Conservation (phyloP, 2,888 invertebrate species). For the Temnothorax ravouxi region DNA sequence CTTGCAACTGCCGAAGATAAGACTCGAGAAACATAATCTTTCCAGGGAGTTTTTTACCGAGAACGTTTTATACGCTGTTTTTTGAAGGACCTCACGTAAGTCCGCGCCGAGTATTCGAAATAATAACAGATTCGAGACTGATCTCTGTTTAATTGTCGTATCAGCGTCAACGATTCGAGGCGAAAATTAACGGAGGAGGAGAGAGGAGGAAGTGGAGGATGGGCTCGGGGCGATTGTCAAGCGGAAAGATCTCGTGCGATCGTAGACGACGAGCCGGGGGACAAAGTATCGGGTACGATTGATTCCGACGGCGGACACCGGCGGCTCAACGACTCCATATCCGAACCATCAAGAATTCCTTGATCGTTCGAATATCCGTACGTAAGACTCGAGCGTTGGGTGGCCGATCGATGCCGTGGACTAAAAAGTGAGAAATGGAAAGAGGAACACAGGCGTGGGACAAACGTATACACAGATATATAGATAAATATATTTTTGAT, state of each 20-base stretch:
- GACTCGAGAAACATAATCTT: constrained; percentile 79
- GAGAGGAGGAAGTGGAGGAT: neutral
- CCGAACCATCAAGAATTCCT: constrained; percentile 85
- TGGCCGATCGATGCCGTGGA: constrained; percentile 67
- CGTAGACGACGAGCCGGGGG: constrained; percentile 30
- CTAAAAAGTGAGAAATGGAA: constrained; percentile 7
- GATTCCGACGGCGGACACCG: constrained; percentile 68
- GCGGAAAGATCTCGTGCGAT: constrained; percentile 49
- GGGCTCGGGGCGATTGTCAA: neutral
- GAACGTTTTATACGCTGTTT: constrained; percentile 56
- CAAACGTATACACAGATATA: constrained; percentile 56
- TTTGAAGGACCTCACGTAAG: constrained; percentile 49
- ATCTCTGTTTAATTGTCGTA: constrained; percentile 60
- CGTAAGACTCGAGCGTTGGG: constrained; percentile 83
- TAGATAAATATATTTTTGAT: constrained; percentile 83
- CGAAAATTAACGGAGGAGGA: constrained; percentile 23
- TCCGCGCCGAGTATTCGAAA: constrained; percentile 37
- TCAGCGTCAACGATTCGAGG: constrained; percentile 41
- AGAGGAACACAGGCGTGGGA: constrained; percentile 32
- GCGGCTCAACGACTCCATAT: constrained; percentile 82
- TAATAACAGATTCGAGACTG: constrained; percentile 68
- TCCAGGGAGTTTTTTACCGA: constrained; percentile 62
- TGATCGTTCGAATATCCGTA: constrained; percentile 85
- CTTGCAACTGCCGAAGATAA: constrained; percentile 78
- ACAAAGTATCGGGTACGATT: constrained; percentile 44